These are phyloP conservation scores for Terebella lapidaria DNA, from an alignment of 2,888 invertebrate genomes.

Conservation along the genomic window DNA sequence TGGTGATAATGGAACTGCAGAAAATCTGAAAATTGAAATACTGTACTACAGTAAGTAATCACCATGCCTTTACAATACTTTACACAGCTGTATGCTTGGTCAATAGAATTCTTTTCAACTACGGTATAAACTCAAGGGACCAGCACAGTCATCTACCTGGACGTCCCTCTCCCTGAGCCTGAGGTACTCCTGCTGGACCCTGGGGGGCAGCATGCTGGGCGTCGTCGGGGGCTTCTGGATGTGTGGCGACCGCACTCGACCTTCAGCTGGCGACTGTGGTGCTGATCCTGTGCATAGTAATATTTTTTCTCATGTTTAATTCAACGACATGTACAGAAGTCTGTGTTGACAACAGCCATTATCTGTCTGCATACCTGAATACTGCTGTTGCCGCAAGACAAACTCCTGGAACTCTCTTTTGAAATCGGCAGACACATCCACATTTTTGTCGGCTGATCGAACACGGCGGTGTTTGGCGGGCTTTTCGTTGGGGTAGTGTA, in stretches of 20 bases:
- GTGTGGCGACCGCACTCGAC: not conserved
- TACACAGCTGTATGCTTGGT: no score
- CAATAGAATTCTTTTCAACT: no score
- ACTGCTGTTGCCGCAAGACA: not conserved
- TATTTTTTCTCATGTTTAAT: not conserved
- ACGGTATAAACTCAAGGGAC: no score
- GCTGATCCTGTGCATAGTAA: conserved; percentile 20
- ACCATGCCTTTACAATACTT: no score
- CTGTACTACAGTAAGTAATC: no score
- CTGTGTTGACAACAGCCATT: no score
- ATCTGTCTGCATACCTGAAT: not conserved
- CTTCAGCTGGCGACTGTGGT: conserved; percentile 32
- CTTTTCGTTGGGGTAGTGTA: conserved; percentile 12
- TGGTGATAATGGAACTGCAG: no score
- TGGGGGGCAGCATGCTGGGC: not conserved
- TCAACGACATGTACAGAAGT: not conserved
- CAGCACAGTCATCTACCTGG: not conserved
- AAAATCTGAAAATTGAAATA: no score
- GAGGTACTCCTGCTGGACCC: not conserved
- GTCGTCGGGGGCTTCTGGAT: not conserved
- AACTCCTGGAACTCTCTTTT: conserved; percentile 31
- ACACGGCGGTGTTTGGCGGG: conserved; percentile 32
- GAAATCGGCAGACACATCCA: conserved; percentile 41
- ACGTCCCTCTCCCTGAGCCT: not conserved
- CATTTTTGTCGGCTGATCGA: conserved; percentile 43